A percentile compares a stretch with the other conserved stretches of the same genome.
Conservation (phyloP, 23 tunicate genomes). For the Oikopleura albicans region DNA sequence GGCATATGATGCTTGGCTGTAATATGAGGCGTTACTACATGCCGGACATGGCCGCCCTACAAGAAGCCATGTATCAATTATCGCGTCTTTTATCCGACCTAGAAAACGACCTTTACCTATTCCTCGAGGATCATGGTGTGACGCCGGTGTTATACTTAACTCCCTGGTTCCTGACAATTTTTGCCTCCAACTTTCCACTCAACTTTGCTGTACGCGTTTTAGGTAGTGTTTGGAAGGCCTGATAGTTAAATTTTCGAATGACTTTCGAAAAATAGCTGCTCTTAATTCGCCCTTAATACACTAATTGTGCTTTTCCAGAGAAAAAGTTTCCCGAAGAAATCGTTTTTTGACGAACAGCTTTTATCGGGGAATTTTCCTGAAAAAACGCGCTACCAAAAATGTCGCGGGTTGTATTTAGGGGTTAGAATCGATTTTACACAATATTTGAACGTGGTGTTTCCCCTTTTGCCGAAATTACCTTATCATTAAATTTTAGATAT, state of each 20-base stretch:
- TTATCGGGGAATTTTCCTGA: too few species aligned
- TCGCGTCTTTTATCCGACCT: constrained; percentile 51
- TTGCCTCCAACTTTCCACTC: constrained; percentile 52
- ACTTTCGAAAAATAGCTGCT: too few species aligned
- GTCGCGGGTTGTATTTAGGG: too few species aligned
- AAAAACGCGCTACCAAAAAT: too few species aligned
- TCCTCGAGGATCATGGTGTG: constrained; percentile 41
- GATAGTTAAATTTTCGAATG: too few species aligned
- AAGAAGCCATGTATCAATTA: constrained; percentile 47
- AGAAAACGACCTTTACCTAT: constrained; percentile 36
- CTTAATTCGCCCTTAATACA: too few species aligned
- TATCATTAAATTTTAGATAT: constrained; percentile 23
- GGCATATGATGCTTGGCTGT: neutral
- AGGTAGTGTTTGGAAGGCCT: constrained; percentile 33
- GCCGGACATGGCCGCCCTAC: constrained; percentile 57
- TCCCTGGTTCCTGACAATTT: constrained; percentile 86
- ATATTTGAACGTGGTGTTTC: too few species aligned
- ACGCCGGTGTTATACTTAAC: constrained; percentile 50
- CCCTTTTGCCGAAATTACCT: too few species aligned
- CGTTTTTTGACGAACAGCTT: too few species aligned
- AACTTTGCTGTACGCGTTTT: constrained; percentile 55
- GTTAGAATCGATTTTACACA: too few species aligned
- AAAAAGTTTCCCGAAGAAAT: too few species aligned
- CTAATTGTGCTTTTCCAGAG: too few species aligned
- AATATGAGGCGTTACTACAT: constrained; percentile 23